Evolutionary conservation across 2,888 invertebrate genomes (phyloP).

Genomic region (Ophion costatus): DNA sequence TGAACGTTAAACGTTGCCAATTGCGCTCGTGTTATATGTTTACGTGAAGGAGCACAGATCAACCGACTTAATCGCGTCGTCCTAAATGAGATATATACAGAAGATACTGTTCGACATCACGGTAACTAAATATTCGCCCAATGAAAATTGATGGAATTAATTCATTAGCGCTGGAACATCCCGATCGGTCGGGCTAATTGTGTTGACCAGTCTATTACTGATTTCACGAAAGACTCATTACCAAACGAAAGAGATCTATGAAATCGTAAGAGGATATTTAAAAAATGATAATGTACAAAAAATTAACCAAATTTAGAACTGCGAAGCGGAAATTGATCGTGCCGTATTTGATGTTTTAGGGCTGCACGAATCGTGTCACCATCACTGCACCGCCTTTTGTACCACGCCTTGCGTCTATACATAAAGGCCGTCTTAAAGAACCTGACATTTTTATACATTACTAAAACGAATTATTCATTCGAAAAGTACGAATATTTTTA

Average conservation of each 20-base stretch:
- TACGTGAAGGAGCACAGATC: constrained; percentile 53
- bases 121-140: neutral
- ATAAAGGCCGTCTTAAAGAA: constrained; percentile 14
- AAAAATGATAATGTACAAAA: constrained; percentile 55
- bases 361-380: constrained; percentile 69
- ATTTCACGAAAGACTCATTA: constrained; percentile 49
- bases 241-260: constrained; percentile 43
- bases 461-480: too few species aligned
- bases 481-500: too few species aligned
- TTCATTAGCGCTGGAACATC: constrained; percentile 24
- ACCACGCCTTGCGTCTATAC: constrained; percentile 59
- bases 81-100: constrained; percentile 24
- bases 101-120: neutral
- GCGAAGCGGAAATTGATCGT: constrained; percentile 52
- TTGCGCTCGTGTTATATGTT: constrained; percentile 63
- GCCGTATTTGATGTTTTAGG: constrained; percentile 61
- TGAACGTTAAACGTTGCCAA: constrained; percentile 62
- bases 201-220: constrained; percentile 77
- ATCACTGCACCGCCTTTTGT: constrained; percentile 79
- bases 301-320: constrained; percentile 67
- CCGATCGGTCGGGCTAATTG: constrained; percentile 60
- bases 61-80: constrained; percentile 37
- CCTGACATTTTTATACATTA: too few species aligned
- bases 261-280: constrained; percentile 38
- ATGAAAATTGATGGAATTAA: neutral